A percentile compares a stretch with the other conserved stretches of the same genome.
phyloP scores from a whole-genome alignment of 2,888 invertebrate species.

The Agrochola litura region DNA sequence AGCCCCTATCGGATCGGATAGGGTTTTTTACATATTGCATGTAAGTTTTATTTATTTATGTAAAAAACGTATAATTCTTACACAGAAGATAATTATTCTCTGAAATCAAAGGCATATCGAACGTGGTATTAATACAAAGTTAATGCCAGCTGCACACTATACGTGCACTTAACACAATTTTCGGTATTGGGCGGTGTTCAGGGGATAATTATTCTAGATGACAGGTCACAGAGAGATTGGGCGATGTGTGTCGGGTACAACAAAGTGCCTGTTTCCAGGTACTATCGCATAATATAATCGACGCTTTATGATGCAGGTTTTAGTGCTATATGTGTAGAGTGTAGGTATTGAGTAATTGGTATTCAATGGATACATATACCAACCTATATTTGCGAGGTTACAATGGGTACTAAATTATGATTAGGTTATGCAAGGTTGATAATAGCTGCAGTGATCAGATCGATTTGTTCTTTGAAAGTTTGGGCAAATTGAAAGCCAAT shows the following conservation, averaged over 20 bases:
- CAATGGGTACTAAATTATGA: too few species aligned
- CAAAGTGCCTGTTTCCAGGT: conserved; percentile 18
- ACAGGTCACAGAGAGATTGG: conserved; percentile 50
- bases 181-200: conserved; percentile 42
- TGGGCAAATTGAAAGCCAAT: too few species aligned
- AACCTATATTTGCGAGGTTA: not conserved
- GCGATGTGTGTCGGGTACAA: conserved; percentile 29
- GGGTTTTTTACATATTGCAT: too few species aligned
- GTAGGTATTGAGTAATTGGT: not conserved
- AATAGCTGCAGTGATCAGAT: too few species aligned
- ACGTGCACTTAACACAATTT: conserved; percentile 31
- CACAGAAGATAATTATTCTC: conserved; percentile 6
- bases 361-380: not conserved
- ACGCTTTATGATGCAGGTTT: conserved; percentile 9
- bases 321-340: not conserved
- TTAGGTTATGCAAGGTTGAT: too few species aligned
- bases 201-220: conserved; percentile 62
- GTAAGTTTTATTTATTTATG: not conserved
- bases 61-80: not conserved
- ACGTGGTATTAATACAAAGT: conserved; percentile 32
- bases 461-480: too few species aligned
- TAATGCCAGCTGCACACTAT: not conserved
- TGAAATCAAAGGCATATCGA: conserved; percentile 17
- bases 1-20: too few species aligned
- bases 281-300: not conserved